Conservation (phyloP, 2,797 vertebrate species). For the Pteronotus mesoamericanus region DNA sequence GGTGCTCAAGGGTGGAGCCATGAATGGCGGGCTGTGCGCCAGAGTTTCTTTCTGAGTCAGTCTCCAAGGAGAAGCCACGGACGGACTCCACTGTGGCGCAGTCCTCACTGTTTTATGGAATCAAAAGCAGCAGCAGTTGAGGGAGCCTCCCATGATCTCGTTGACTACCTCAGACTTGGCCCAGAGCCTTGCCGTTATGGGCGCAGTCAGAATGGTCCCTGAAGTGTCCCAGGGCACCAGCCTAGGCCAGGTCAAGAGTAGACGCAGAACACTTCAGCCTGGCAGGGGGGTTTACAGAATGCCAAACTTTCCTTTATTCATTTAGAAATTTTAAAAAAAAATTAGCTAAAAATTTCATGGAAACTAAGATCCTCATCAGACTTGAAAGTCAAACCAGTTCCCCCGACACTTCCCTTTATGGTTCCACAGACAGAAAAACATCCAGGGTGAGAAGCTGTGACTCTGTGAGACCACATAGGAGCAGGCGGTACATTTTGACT, state of each 20-base stretch:
- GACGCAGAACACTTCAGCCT: neutral
- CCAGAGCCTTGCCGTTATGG: neutral
- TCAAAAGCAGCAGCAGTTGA: neutral
- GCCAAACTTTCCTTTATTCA: neutral
- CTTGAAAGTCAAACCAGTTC: conserved; percentile 10
- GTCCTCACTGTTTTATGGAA: conserved; percentile 16
- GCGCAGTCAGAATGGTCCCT: neutral
- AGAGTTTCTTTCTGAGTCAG: neutral
- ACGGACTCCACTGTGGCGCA: neutral
- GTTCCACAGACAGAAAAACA: neutral
- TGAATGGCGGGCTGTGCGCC: neutral
- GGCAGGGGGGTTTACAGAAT: neutral
- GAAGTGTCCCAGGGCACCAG: neutral
- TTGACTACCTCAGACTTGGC: neutral
- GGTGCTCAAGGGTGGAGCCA: neutral
- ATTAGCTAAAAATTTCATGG: neutral
- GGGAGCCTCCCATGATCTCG: neutral
- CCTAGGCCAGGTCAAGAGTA: neutral
- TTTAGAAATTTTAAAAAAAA: neutral
- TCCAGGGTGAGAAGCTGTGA: neutral
- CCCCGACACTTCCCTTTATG: neutral
- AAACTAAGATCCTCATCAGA: neutral
- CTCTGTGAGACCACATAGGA: neutral
- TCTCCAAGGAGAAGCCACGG: neutral
- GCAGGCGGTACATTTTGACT: neutral